Conservation (phyloP, 2,888 invertebrate genomes). For the Leucania comma region DNA sequence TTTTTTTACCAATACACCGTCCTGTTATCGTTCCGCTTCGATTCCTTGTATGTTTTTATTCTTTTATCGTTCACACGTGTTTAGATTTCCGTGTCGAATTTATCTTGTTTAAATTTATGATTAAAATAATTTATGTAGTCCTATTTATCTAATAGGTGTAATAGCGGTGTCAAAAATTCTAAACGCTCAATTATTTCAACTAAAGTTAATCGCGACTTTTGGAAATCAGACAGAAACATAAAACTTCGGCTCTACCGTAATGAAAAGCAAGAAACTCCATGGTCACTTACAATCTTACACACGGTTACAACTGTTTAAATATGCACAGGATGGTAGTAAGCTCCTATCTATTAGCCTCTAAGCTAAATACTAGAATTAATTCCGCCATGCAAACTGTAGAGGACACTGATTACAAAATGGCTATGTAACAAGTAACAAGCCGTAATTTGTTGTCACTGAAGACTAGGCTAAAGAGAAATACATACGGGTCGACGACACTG, state of each 20-base stretch:
- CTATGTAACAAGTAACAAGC: constrained; percentile 19
- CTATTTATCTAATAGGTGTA: neutral
- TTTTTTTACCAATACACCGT: constrained; percentile 35
- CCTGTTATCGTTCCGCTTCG: constrained; percentile 52
- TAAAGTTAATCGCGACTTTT: neutral
- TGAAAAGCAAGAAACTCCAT: neutral
- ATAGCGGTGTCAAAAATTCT: neutral
- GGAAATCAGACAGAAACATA: neutral
- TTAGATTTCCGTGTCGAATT: constrained; percentile 13
- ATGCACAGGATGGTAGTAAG: constrained; percentile 1
- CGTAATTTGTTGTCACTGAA: constrained; percentile 41
- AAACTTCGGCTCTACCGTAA: neutral
- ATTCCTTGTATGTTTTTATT: constrained; percentile 35
- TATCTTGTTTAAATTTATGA: neutral
- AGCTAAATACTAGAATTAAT: constrained; percentile 35
- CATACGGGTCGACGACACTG: constrained; percentile 28
- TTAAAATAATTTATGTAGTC: no score
- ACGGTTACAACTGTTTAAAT: neutral
- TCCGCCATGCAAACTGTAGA: constrained; percentile 14
- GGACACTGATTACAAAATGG: constrained; percentile 30
- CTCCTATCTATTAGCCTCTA: constrained; percentile 14
- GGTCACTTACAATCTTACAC: neutral
- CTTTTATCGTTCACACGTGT: constrained; percentile 46
- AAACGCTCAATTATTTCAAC: neutral
- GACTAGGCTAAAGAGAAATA: constrained; percentile 26